Percentiles rank a stretch among this genome's conserved stretches.
Evolutionary conservation across 2,888 invertebrate genomes (phyloP).

Genomic region (Zootermopsis nevadensis): DNA sequence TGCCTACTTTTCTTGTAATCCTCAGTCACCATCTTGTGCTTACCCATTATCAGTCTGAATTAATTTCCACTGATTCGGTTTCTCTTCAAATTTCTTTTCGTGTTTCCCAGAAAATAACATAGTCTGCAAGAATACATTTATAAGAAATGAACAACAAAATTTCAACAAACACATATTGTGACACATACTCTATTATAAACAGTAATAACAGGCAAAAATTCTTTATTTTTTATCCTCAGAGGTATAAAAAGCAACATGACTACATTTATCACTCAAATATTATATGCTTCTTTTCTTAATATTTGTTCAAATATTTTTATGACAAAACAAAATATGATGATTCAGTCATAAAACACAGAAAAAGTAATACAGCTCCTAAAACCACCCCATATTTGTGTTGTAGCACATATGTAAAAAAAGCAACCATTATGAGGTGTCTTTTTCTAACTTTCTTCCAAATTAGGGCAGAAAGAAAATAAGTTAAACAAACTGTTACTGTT

Average conservation of each 20-base stretch:
- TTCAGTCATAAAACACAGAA: conserved; percentile 10
- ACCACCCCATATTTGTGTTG: conserved; percentile 15
- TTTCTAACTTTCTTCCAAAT: background rate
- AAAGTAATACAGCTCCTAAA: conserved; percentile 41
- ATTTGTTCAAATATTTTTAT: conserved; percentile 41
- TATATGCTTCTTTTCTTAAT: conserved; percentile 40
- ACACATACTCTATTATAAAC: background rate
- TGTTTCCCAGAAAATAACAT: too few relatives aligned
- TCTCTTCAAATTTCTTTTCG: too few relatives aligned
- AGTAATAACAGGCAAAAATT: conserved; percentile 49
- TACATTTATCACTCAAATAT: conserved; percentile 53
- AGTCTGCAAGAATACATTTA: too few relatives aligned
- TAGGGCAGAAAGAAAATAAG: background rate
- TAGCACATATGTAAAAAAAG: background rate
- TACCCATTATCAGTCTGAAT: too few relatives aligned
- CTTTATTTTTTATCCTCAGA: conserved; percentile 52
- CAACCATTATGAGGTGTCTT: conserved; percentile 30
- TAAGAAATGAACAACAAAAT: too few relatives aligned
- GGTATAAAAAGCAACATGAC: conserved; percentile 54
- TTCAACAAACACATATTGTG: too few relatives aligned
- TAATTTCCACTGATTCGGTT: too few relatives aligned
- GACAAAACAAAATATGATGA: conserved; percentile 34
- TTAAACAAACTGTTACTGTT: background rate
- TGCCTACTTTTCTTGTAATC: too few relatives aligned
- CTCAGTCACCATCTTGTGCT: too few relatives aligned